A percentile compares a stretch with the other conserved stretches of the same genome.
phyloP scores from a whole-genome alignment of 2,888 invertebrate species.

The Chrysina gloriosa region DNA sequence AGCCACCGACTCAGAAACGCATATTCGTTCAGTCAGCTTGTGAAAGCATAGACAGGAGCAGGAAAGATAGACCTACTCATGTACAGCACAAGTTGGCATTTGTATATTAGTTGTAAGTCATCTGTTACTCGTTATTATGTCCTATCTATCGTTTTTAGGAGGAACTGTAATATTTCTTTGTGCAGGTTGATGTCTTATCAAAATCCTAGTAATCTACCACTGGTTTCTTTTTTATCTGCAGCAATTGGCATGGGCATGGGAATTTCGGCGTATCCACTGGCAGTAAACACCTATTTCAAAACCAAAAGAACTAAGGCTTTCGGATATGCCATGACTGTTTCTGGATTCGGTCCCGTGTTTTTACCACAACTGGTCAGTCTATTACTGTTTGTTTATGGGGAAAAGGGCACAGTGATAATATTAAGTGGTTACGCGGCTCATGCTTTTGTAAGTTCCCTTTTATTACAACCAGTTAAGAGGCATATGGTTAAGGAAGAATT shows the following conservation, averaged over 20 bases:
- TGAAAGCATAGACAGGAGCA: no score
- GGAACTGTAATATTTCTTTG: no score
- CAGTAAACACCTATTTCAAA: conserved; percentile 37
- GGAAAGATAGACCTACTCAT: no score
- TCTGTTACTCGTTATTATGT: no score
- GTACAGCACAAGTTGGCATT: no score
- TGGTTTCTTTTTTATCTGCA: conserved; percentile 40
- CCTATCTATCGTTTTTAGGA: no score
- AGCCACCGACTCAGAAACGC: no score
- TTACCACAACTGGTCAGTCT: conserved; percentile 73
- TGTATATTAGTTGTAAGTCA: no score
- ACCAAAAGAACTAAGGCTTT: conserved; percentile 36
- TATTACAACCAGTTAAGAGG: conserved; percentile 77
- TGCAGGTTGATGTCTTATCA: no score
- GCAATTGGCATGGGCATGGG: conserved; percentile 38
- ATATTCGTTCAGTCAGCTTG: no score
- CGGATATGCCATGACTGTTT: conserved; percentile 68
- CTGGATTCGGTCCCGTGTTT: conserved; percentile 74
- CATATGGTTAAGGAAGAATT: conserved; percentile 63
- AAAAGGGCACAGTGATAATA: conserved; percentile 73
- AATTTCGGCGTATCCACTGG: conserved; percentile 33
- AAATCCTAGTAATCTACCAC: no score
- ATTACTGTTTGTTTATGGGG: conserved; percentile 69
- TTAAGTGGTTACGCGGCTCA: conserved; percentile 73
- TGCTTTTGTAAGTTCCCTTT: conserved; percentile 69